Percentiles rank a stretch among this genome's conserved stretches.
Evolutionary conservation across 2,797 vertebrate genomes (phyloP).

Genomic region (Acanthurus lineatus): DNA sequence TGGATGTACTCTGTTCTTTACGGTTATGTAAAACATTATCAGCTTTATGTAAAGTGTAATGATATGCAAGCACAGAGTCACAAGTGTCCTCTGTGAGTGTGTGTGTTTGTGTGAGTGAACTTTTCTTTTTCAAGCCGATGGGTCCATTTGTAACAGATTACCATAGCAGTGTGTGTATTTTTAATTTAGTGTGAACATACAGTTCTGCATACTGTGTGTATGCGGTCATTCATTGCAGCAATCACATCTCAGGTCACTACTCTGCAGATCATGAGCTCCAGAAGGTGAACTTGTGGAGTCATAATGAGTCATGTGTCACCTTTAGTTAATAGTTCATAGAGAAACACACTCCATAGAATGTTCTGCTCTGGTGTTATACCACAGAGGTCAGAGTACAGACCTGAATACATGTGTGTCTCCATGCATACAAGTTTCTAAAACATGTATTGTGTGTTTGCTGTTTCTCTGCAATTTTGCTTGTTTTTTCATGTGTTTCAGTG

Average conservation of each 20-base stretch:
- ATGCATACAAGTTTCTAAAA: not conserved
- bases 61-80: slow-evolving; percentile 9
- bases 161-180: not conserved
- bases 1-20: slow-evolving; percentile 40
- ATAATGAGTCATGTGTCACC: slow-evolving; percentile 26
- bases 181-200: not conserved
- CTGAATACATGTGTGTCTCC: not conserved
- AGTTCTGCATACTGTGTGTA: not conserved
- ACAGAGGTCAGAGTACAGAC: slow-evolving; percentile 17
- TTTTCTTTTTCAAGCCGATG: slow-evolving; percentile 6
- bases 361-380: not conserved
- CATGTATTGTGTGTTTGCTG: not conserved
- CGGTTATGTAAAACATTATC: slow-evolving; percentile 41
- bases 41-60: slow-evolving; percentile 19
- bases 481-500: not conserved
- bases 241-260: slow-evolving; percentile 6
- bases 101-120: not conserved
- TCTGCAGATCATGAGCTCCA: not conserved
- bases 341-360: slow-evolving; percentile 16
- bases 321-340: slow-evolving; percentile 39
- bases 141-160: slow-evolving; percentile 14
- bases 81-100: slow-evolving; percentile 9
- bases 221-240: not conserved
- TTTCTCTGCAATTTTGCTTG: not conserved
- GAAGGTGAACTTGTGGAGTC: slow-evolving; percentile 31